Evolutionary conservation across 2,888 invertebrate genomes (phyloP), one percentile per base, ranked within the genome.

Genomic region (Amiota communis): DNA sequence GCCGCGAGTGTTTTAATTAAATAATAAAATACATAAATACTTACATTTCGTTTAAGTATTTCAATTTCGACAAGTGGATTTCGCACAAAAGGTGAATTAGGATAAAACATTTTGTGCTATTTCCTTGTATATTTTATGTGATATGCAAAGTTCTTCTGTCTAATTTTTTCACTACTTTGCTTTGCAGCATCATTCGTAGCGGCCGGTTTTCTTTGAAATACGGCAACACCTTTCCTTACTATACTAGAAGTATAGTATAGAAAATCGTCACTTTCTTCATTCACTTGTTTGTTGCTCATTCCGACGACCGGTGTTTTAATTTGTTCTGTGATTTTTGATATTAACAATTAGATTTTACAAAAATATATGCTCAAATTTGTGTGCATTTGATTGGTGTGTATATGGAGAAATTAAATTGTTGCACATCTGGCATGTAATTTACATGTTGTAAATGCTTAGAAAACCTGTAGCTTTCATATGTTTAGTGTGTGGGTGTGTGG

Each of bases 31-130:
- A n/a, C n/a, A n/a, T n/a, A 71, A 73, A 72, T 78, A 84, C 88
- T 88, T 81, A 89, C 89, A 85, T 89, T 88, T 78, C 86, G 80
- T 81, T 86, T 86, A 11, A 88, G 81, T 63, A 89, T 79, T 83
- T 89, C 87, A 76, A 82, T 86, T 84, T 89, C 89, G 74, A 89
- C 78, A 71, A 82, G 82, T 74, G 85, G 80, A 80, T 86, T 86
- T 51, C 84, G 84, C 68, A 83, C 65, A 82, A 90, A 89, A 80
- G 90, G 89, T 79, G 88, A 85, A 81, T 86, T 87, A 71, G 89
- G 89, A 83, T 89, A 88, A 82, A 84, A 87, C 89, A 89, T 89
- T 72, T 46, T 67, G 8, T 10, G 13, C 53, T 53, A 6, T 36
- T 36, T 36, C 4, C 2, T 2, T 36, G 1, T 36, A 36, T 36